Base-by-base conservation (phyloP, 2,888 invertebrate genomes). In the Troides helena region DNA sequence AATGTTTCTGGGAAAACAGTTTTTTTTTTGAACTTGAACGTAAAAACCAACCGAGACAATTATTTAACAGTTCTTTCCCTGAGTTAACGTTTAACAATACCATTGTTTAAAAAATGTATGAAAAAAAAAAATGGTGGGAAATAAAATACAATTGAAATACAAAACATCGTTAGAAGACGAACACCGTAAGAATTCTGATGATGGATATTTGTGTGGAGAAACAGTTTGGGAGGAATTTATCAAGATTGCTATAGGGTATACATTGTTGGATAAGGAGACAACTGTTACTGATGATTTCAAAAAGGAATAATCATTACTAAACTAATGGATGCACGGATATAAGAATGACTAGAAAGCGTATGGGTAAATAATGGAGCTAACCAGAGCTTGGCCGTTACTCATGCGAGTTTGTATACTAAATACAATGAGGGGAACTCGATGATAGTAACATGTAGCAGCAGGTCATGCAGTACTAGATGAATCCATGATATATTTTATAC, bases 401-500 rank as follows among this genome's bases (percentile, higher is more conserved):
- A 70, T 67, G 70, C 70, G 21, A 59, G 25, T 18, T 70, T 30
- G 30, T 25, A 17, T 50, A 62, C 62, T 66, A 62, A 18, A 23
- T 30, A 62, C 25, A 18, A 63, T 63, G 60, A 63, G 43, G 25
- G n/a, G 8, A n/a, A 50, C 18, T 18, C 53, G n/a, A 1, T 53
- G n/a, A n/a, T n/a, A 5, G 56, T 53, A n/a, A 30, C n/a, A 63
- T 25, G 12, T 66, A 50, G 39, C 21, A 58, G 57, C 62, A 30
- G 50, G 8, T 56, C 70, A 70, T 70, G 70, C 70, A 70, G n/a
- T 64, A 68, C 59, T 64, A 39, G 21, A 62, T 53, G 18, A 60
- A 68, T 64, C 30, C 23, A 59, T 62, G 58, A 66, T 59, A 10
- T 53, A 50, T 36, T 50, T 46, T 18, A 61, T 50, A 68, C 63